Evolutionary conservation across 2,113 vertebrate genomes (phyloP).

Genomic region (Phyllopteryx taeniolatus): DNA sequence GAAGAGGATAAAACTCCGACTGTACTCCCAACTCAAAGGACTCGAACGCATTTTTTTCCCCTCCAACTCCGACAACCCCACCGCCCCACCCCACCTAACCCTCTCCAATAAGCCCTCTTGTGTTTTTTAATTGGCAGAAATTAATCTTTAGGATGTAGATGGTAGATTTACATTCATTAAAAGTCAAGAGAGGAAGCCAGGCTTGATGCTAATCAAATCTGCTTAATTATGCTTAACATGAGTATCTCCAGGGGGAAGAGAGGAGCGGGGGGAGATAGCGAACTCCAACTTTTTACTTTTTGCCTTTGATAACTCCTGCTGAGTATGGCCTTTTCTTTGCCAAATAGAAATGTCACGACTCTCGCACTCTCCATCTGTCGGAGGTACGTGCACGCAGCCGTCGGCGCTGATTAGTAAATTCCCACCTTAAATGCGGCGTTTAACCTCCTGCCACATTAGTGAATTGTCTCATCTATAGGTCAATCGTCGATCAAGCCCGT

Average conservation of each 20-base stretch:
- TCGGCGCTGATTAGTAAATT: slow-evolving; percentile 52
- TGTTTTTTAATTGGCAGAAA: slow-evolving; percentile 99
- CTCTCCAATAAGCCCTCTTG: slow-evolving; percentile 73
- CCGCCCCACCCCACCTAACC: slow-evolving; percentile 19
- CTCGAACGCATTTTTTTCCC: slow-evolving; percentile 57
- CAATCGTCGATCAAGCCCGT: not conserved
- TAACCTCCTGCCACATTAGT: slow-evolving; percentile 32
- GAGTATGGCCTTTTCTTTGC: slow-evolving; percentile 73
- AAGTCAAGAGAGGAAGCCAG: slow-evolving; percentile 88
- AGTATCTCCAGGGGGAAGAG: slow-evolving; percentile 73
- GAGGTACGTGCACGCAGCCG: slow-evolving; percentile 63
- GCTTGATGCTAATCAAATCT: slow-evolving; percentile 80
- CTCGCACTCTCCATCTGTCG: slow-evolving; percentile 62
- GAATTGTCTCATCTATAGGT: not conserved
- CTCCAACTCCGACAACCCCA: slow-evolving; percentile 11
- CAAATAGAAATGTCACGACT: slow-evolving; percentile 74
- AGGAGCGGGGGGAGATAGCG: slow-evolving; percentile 55
- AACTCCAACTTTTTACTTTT: slow-evolving; percentile 73
- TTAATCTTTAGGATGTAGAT: slow-evolving; percentile 99
- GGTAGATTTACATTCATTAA: slow-evolving; percentile 99
- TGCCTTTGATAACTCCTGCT: slow-evolving; percentile 77
- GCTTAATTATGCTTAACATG: slow-evolving; percentile 80
- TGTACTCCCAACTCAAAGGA: slow-evolving; percentile 72
- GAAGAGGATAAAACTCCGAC: slow-evolving; percentile 71
- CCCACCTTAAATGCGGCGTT: slow-evolving; percentile 44